Base-by-base conservation (phyloP, 53 echinoderm and acorn worm genomes). In the Hippasteria phrygiana region DNA sequence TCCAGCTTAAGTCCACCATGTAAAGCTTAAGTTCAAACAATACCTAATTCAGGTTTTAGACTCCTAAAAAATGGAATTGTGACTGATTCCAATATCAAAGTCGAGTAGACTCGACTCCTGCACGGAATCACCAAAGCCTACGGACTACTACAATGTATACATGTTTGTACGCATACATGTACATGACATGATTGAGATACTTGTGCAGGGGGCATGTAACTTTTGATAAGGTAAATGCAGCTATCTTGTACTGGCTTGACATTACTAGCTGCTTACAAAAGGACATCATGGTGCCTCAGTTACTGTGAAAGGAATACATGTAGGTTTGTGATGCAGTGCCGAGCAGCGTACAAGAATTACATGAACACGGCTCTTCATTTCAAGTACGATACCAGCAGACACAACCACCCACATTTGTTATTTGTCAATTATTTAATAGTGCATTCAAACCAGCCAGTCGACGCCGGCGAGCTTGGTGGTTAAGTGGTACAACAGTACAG, bases 171-270 rank as follows among this genome's bases (percentile, higher is more conserved):
- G 64, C 26, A 65, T 20, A 65, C 55, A 24, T 0, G 22, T 76
- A 51, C 77, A 79, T 67, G 69, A 59, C 76, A 76, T 76, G 76
- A 47, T 76, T 50, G 31, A 51, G 54, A 76, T 79, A 53, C 47
- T 33, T 55, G 55, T 59, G 36, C 14, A 22, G 56, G 31, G 59
- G 56, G 59, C 79, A 79, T 31, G 79, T 79, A 79, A 55, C 76
- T 51, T 76, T 76, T 33, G 48, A 16, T 48, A 76, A 76, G 76
- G 51, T 76, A 76, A 76, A 76, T 32, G 51, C 4, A 33, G 76
- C 50, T 50, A 76, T 76, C 35, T 9, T 3, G 13, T 32, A 20
- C 26, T 20, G 37, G 28, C 33, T 51, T 76, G 48, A 76, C 76
- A 51, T 73, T 73, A 56, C 17, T 37, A 38, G 40, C 24, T 51